These are phyloP conservation scores for Crematogaster levior DNA, from an alignment of 2,888 invertebrate species.

Conservation along the genomic window DNA sequence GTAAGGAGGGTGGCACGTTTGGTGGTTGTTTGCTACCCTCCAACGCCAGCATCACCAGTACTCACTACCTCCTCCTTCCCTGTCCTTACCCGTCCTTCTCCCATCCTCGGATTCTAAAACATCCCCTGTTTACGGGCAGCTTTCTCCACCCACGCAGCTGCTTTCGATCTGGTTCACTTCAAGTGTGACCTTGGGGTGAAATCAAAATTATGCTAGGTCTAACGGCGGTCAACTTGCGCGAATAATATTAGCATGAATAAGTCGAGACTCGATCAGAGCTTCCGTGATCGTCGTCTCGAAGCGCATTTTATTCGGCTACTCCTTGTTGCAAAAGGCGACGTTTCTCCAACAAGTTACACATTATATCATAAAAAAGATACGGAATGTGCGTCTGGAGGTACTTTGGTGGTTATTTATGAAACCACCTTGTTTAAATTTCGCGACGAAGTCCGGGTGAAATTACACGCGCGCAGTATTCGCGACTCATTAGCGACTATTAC, in stretches of 20 bases:
- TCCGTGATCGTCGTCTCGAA: neutral
- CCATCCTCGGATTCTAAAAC: conserved; percentile 78
- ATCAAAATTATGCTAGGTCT: conserved; percentile 37
- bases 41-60: conserved; percentile 40
- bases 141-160: conserved; percentile 70
- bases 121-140: conserved; percentile 75
- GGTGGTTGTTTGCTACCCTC: conserved; percentile 76
- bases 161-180: conserved; percentile 70
- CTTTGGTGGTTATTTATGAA: conserved; percentile 19
- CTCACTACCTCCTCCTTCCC: conserved; percentile 11
- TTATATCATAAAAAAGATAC: conserved; percentile 34
- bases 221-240: conserved; percentile 42
- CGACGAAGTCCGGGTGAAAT: neutral
- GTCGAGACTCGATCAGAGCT: neutral
- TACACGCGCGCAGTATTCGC: conserved; percentile 26
- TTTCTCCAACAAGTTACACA: conserved; percentile 10
- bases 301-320: conserved; percentile 2
- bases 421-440: conserved; percentile 34
- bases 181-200: conserved; percentile 27
- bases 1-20: conserved; percentile 78
- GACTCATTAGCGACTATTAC: conserved; percentile 37
- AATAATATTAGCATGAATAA: conserved; percentile 24
- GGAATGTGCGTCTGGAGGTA: neutral
- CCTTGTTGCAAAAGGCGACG: conserved; percentile 4
- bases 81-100: conserved; percentile 57